Evolutionary conservation across 2,888 invertebrate species (phyloP), one percentile per base, ranked within the genome.

Genomic region (Antheraea yamamai): DNA sequence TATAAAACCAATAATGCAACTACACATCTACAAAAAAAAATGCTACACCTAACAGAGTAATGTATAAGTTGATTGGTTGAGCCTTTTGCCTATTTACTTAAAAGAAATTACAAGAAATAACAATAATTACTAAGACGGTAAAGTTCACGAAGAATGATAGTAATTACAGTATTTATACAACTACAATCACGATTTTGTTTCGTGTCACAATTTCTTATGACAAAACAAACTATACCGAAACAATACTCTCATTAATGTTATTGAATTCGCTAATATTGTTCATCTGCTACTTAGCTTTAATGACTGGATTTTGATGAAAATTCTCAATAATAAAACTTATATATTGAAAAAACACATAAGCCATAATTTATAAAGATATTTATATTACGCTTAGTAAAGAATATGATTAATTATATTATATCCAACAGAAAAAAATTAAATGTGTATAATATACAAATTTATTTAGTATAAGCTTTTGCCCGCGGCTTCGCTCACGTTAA

Each of bases 151-250:
- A 85, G 85, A 90, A 92, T 91, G 91, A 88, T 12, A 47, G 47
- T 94, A 93, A 94, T 94, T 92, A 88, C 88, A 78, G 88, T 91
- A 91, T 92, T 94, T 92, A 92, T 92, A 90, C 85, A 85, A 88
- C 90, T 89, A 90, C 91, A 89, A 84, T 84, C 83, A 80, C 80
- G 82, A 81, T 80, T 81, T 82, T 79, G 86, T 89, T 90, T 84
- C 89, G 91, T 90, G 91, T 89, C 91, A 85, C 81, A 82, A 84
- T 82, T 82, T 79, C 84, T 83, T 79, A 80, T 83, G 81, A 85
- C 84, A 76, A 87, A 89, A 89, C 90, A 91, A 91, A 90, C 91
- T 82, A 86, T 78, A 55, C 78, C 72, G 79, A 81, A 80, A 80
- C 81, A 78, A 77, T 76, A 81, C 72, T 89, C 80, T 73, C 80